These are phyloP conservation scores for Mus caroli DNA, from an alignment of 2,797 vertebrate species.

Conservation along the genomic window DNA sequence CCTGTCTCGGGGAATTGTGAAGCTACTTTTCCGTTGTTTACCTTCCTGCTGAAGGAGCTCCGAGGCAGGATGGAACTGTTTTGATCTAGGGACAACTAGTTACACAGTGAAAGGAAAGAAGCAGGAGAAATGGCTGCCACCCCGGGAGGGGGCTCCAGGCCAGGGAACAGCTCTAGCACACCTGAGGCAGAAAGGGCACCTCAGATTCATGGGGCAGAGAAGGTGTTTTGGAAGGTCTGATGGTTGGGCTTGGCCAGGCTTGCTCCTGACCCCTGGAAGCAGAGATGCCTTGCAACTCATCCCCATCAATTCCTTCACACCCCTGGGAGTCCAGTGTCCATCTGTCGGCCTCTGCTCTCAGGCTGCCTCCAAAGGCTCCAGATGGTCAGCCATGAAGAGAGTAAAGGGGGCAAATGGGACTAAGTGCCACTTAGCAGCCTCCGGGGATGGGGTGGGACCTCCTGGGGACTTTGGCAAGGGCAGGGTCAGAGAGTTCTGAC, in stretches of 20 bases:
- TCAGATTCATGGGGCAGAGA: background rate
- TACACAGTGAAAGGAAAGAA: background rate
- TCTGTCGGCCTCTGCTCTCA: background rate
- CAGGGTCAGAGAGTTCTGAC: background rate
- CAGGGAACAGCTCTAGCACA: background rate
- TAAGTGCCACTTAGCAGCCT: slow-evolving; percentile 69
- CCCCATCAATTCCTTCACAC: background rate
- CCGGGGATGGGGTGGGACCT: background rate
- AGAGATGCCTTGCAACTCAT: accelerated
- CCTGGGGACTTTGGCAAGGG: background rate
- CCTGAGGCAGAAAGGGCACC: background rate
- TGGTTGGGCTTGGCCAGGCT: background rate
- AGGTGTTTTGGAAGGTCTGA: background rate
- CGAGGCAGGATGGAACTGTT: background rate
- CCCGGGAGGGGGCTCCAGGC: background rate
- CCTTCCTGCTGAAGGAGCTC: background rate
- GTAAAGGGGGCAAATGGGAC: slow-evolving; percentile 27
- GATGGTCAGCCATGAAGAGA: slow-evolving; percentile 7
- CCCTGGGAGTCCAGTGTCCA: background rate
- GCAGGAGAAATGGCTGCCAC: background rate
- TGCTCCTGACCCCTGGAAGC: background rate
- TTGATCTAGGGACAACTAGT: background rate
- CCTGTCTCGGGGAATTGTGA: too few species aligned
- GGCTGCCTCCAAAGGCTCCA: slow-evolving; percentile 23
- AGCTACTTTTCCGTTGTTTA: background rate